phyloP scores from a whole-genome alignment of 2,888 invertebrate species.

The Amblyjoppa fuscipennis region DNA sequence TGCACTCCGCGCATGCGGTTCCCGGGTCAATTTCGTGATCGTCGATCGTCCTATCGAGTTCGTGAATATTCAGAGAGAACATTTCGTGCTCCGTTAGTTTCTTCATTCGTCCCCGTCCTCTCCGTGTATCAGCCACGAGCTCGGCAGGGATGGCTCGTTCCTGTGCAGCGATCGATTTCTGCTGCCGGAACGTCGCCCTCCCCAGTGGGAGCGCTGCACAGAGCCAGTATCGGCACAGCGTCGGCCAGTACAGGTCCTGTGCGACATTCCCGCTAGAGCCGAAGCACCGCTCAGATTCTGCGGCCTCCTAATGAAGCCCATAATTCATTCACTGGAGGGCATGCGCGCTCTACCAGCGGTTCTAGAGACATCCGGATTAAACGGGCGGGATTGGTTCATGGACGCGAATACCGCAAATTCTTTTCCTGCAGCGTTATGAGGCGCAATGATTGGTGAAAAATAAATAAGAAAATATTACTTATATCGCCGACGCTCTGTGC shows the following conservation, averaged over 20 bases:
- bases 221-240: too few relatives aligned
- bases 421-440: not conserved
- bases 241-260: too few relatives aligned
- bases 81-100: conserved; percentile 39
- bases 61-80: conserved; percentile 45
- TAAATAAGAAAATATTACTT: not conserved
- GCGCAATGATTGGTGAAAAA: not conserved
- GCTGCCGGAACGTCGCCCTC: conserved; percentile 1
- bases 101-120: conserved; percentile 28
- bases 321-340: conserved; percentile 43
- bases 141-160: conserved; percentile 17
- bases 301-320: conserved; percentile 44
- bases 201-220: too few relatives aligned
- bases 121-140: not conserved
- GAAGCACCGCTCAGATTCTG: conserved; percentile 32
- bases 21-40: conserved; percentile 73
- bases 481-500: conserved; percentile 38
- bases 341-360: not conserved
- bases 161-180: conserved; percentile 9
- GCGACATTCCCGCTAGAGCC: too few relatives aligned
- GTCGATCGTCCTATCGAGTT: conserved; percentile 68
- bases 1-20: conserved; percentile 56
- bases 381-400: conserved; percentile 34
- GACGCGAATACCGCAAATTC: conserved; percentile 36
- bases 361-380: conserved; percentile 23